Base-by-base conservation (phyloP, 2,888 invertebrate genomes). In the Villa cingulata region DNA sequence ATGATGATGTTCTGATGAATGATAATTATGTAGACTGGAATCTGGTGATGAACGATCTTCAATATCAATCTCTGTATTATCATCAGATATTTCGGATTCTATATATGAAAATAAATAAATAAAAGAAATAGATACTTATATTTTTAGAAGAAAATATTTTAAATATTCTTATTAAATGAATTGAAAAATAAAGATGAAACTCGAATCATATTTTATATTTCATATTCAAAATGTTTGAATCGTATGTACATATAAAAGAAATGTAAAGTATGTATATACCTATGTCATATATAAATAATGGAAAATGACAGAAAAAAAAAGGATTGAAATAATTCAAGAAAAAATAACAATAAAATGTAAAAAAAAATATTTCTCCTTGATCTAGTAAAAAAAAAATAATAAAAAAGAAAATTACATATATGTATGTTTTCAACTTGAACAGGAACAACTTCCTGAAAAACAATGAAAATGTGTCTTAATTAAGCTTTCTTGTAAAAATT, bases 1-100 rank as follows among this genome's bases (percentile, higher is more conserved):
- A 18, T 37, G 42, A 44, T 49, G 47, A 15, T 46, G 49, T 6
- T 48, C 12, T 32, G 38, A 43, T 34, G 49, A 41, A 27, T 48
- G 50, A 46, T 56, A 60, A 43, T 58, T 60, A 20, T 61, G 53
- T 10, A 61, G 61, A 51, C 62, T 63, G 5, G 66, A 65, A 44
- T 66, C 66, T 12, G 68, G 63, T 2, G 67, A 64, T 44, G 69
- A 68, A 10, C 67, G 63, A 53, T 69, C 68, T 56, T 70, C 69
- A 39, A 68, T 68, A 43, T 70, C 70, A 41, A 66, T 66, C 48
- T 68, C 68, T n/a, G 66, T 68, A 36, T 68, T 66, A 46, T 69
- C 67, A 51, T 69, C 66, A 27, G 66, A 66, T 29, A 65, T 46
- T 40, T 68, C 67, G 12, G 65, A 60, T 48, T 66, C 68, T 54